These are phyloP conservation scores for Lochmaea capreae DNA, from an alignment of 2,888 invertebrate genomes.

Conservation along the genomic window DNA sequence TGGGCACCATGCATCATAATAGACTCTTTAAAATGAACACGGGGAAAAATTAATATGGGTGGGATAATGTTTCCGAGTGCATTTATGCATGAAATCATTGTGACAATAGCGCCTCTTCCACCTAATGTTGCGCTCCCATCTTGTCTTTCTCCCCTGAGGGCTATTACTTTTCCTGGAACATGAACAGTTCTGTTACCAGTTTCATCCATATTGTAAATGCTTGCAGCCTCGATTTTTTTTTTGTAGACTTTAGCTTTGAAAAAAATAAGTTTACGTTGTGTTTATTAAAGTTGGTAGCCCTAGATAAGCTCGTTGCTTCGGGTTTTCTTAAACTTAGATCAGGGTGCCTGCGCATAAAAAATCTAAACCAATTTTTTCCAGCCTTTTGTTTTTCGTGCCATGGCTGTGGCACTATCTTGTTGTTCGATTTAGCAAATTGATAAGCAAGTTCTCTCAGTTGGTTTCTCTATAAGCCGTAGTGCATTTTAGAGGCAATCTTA, in stretches of 20 bases:
- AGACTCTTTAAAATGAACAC: conserved; percentile 34
- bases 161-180: conserved; percentile 52
- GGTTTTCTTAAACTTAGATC: conserved; percentile 50
- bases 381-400: conserved; percentile 43
- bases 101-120: conserved; percentile 48
- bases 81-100: conserved; percentile 48
- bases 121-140: conserved; percentile 48
- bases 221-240: conserved; percentile 31
- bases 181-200: conserved; percentile 54
- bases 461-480: conserved; percentile 40
- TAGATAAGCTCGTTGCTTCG: conserved; percentile 50
- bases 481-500: conserved; percentile 6
- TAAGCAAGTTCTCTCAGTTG: conserved; percentile 35
- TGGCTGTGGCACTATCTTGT: conserved; percentile 42
- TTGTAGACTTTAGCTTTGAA: too few species aligned
- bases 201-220: conserved; percentile 54
- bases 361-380: conserved; percentile 43
- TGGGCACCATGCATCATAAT: conserved; percentile 48
- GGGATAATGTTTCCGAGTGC: conserved; percentile 44
- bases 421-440: conserved; percentile 47
- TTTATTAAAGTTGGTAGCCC: conserved; percentile 41
- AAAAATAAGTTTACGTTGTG: conserved; percentile 30
- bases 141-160: too few species aligned
- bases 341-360: conserved; percentile 37
- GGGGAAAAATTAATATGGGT: not conserved